phyloP scores from a whole-genome alignment of 2,113 vertebrate genomes.

The Kryptolebias marmoratus region DNA sequence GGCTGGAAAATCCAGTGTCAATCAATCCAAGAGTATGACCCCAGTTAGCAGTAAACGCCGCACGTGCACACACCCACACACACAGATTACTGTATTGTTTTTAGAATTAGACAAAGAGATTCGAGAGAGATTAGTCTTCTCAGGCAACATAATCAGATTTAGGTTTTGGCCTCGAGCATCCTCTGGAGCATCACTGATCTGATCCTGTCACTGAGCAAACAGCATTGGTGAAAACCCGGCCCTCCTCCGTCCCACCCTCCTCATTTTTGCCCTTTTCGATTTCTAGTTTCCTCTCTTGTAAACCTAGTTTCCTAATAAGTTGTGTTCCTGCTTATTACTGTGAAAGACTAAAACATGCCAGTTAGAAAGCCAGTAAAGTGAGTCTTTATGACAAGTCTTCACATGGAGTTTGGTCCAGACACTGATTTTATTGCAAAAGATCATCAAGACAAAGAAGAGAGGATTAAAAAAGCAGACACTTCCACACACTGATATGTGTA shows the following conservation, averaged over 20 bases:
- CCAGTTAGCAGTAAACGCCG: slow-evolving; percentile 5
- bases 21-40: slow-evolving; percentile 28
- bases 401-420: slow-evolving; percentile 31
- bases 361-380: slow-evolving; percentile 20
- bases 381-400: slow-evolving; percentile 46
- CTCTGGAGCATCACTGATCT: slow-evolving; percentile 65
- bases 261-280: neutral
- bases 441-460: slow-evolving; percentile 27
- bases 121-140: slow-evolving; percentile 69
- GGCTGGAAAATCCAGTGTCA: slow-evolving; percentile 9
- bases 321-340: slow-evolving; percentile 1
- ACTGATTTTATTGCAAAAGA: slow-evolving; percentile 49
- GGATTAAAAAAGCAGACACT: slow-evolving; percentile 15
- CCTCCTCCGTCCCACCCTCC: slow-evolving; percentile 3
- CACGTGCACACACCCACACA: slow-evolving; percentile 3
- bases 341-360: slow-evolving; percentile 30
- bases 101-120: slow-evolving; percentile 66
- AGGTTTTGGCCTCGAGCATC: slow-evolving; percentile 57
- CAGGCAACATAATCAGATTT: slow-evolving; percentile 76
- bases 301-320: neutral
- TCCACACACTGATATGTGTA: slow-evolving; percentile 39
- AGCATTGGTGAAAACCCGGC: slow-evolving; percentile 27
- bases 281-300: neutral
- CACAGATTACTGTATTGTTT: slow-evolving; percentile 64
- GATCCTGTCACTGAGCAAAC: slow-evolving; percentile 57